A percentile compares a stretch with the other conserved stretches of the same genome.
These are phyloP conservation scores for Piprites chloris DNA, from an alignment of 2,113 vertebrate genomes.

Conservation along the genomic window DNA sequence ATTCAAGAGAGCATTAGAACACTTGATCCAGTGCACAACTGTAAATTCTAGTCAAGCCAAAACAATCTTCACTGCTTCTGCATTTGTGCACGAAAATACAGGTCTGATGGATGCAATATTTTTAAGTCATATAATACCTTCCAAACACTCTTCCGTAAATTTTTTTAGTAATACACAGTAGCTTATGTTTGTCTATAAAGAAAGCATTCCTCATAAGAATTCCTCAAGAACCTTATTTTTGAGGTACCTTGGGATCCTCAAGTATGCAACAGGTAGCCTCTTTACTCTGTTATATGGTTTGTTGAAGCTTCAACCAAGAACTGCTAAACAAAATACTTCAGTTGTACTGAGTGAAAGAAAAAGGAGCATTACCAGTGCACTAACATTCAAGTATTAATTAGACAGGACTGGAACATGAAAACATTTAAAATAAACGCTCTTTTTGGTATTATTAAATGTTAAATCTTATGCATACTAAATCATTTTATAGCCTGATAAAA, in stretches of 20 bases:
- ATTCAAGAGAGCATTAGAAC: neutral
- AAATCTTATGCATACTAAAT: constrained; percentile 24
- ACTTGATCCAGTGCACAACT: neutral
- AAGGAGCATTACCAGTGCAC: neutral
- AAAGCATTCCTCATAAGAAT: neutral
- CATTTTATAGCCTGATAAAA: constrained; percentile 19
- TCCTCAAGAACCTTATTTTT: neutral
- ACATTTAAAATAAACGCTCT: constrained; percentile 35
- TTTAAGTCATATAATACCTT: neutral
- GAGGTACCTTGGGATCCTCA: neutral
- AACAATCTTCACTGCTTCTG: neutral
- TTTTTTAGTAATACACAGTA: neutral
- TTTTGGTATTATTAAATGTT: constrained; percentile 1
- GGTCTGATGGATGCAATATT: neutral
- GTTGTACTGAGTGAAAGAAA: neutral
- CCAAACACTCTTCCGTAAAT: neutral
- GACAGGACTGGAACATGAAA: constrained; percentile 25
- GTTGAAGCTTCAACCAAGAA: neutral
- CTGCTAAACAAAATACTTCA: neutral
- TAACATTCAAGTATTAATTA: constrained; percentile 56
- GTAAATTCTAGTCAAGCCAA: neutral
- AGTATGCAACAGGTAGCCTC: neutral
- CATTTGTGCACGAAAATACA: neutral
- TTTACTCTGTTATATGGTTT: neutral
- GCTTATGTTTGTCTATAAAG: neutral